phyloP scores from a whole-genome alignment of 2,888 invertebrate genomes.

The Pharmacophagus antenor region DNA sequence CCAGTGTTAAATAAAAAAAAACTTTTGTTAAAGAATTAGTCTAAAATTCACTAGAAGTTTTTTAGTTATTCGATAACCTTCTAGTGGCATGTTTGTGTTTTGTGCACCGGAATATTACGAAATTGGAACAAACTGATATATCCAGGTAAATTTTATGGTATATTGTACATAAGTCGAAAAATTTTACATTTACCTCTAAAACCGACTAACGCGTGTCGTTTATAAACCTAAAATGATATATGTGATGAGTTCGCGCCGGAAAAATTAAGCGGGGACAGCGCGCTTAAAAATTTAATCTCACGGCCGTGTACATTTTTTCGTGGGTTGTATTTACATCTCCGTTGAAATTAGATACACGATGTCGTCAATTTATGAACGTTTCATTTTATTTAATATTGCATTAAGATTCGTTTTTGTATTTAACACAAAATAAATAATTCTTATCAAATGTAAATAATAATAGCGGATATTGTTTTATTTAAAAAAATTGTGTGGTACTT shows the following conservation, averaged over 20 bases:
- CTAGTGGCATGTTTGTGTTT: conserved; percentile 61
- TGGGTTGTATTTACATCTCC: conserved; percentile 31
- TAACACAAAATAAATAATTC: not conserved
- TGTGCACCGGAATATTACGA: conserved; percentile 33
- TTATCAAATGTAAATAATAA: no score
- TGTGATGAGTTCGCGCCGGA: conserved; percentile 55
- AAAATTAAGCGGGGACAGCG: conserved; percentile 61
- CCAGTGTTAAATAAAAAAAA: conserved; percentile 63
- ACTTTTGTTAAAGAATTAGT: conserved; percentile 57
- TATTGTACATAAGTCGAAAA: conserved; percentile 5
- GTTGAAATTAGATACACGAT: conserved; percentile 35
- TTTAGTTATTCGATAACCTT: conserved; percentile 65
- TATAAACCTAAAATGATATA: conserved; percentile 53
- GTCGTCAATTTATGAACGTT: conserved; percentile 27
- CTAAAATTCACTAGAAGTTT: conserved; percentile 62
- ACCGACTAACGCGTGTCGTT: conserved; percentile 14
- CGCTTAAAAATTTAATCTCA: conserved; percentile 73
- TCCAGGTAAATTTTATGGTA: conserved; percentile 26
- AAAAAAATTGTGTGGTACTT: no score
- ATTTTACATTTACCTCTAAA: conserved; percentile 11
- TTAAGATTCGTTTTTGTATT: conserved; percentile 8
- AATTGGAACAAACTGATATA: not conserved
- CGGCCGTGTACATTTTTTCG: conserved; percentile 51
- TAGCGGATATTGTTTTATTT: no score
- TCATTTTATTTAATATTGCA: conserved; percentile 16